Base-by-base conservation (phyloP, 2,113 vertebrate species). In the Engraulis encrasicolus region DNA sequence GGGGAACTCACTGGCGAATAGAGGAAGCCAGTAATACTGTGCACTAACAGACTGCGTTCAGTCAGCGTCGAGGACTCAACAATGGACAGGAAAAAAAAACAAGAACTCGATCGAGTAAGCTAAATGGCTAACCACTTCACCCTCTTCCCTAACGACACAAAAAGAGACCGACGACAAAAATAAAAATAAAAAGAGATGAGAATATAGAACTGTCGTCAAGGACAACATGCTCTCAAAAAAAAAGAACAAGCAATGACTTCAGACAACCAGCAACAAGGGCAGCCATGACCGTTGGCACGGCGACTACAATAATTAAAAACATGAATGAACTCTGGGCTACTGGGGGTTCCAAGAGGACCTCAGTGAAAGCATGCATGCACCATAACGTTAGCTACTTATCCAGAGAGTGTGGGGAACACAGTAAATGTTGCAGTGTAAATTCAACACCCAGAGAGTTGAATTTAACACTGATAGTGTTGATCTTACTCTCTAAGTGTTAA, bases 291-390 rank as follows among this genome's bases (percentile, higher is more conserved):
- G 66, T 34, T 12, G 11, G 34, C 2, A 15, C 15, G 66, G 27
- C 66, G 27, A 17, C 27, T 27, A 66, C n/a, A 66, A 66, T 23
- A 66, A 1, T n/a, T 23, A 66, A 31, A 34, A 74, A 36, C 31
- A 15, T 20, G 6, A 54, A 20, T 5, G 20, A 54, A 17, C 66
- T 74, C 66, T 74, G 66, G 66, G 31, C 66, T 2, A 15, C 66
- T 74, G 14, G 31, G 58, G 58, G 31, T 15, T 31, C 66, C 27
- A 74, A 74, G 27, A 74, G 66, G 66, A 74, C 66, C 66, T 74
- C 66, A 74, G 66, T 74, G 85, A 87, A 91, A 90, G 91, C 92
- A 94, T 93, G 92, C 91, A 93, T 92, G 85, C 78, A 37, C 89
- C 88, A 89, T 83, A 78, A 88, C 90, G n/a, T 91, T 81, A 88